These are phyloP conservation scores for Alsophila aescularia DNA, from an alignment of 2,888 invertebrate species.

Conservation along the genomic window DNA sequence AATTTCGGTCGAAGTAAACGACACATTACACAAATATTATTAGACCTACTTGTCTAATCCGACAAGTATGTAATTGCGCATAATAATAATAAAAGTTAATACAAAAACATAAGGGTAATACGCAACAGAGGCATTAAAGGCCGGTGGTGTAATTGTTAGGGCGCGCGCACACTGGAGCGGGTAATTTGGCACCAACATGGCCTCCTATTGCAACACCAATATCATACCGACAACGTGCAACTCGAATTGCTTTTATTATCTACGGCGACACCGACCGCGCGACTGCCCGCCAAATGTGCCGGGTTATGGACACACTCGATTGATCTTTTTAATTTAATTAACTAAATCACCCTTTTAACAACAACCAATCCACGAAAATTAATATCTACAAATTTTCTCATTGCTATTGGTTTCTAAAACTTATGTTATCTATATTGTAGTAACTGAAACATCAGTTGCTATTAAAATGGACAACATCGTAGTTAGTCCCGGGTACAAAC, in stretches of 20 bases:
- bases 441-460: too few species aligned
- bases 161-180: constrained; percentile 38
- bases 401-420: background rate
- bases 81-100: constrained; percentile 54
- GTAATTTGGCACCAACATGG: constrained; percentile 64
- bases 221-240: constrained; percentile 54
- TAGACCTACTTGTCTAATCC: constrained; percentile 28
- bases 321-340: constrained; percentile 24
- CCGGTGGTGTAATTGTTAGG: constrained; percentile 53
- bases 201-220: constrained; percentile 60
- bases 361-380: background rate
- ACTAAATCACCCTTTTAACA: background rate
- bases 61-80: constrained; percentile 34
- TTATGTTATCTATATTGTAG: too few species aligned
- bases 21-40: constrained; percentile 16
- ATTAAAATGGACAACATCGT: too few species aligned
- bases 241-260: constrained; percentile 57
- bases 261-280: constrained; percentile 34
- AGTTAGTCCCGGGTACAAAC: background rate
- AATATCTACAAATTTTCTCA: background rate
- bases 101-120: constrained; percentile 54
- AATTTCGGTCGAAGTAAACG: background rate
- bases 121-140: constrained; percentile 47
- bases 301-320: constrained; percentile 12
- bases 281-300: constrained; percentile 20